These are phyloP conservation scores for Dryococelus australis DNA, from an alignment of 2,888 invertebrate genomes.

Conservation along the genomic window DNA sequence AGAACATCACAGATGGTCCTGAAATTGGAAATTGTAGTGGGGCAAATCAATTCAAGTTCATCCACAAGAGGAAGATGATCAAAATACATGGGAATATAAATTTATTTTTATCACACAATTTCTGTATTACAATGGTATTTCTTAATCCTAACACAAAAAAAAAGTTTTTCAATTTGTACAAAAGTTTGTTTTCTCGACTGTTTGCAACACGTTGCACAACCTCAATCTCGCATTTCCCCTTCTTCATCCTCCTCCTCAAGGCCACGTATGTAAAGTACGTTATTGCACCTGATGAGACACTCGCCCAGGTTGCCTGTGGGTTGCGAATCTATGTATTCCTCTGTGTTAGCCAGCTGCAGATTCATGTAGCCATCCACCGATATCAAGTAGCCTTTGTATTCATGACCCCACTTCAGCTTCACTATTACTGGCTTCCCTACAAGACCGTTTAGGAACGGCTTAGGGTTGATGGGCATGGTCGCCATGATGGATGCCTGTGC, in stretches of 20 bases:
- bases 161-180: no score
- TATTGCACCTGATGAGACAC: constrained; percentile 96
- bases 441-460: constrained; percentile 97
- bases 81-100: no score
- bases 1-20: no score
- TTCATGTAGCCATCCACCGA: constrained; percentile 99
- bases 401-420: constrained; percentile 99
- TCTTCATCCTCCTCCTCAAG: constrained; percentile 97
- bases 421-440: constrained; percentile 98
- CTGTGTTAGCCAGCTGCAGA: constrained; percentile 95
- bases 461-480: constrained; percentile 97
- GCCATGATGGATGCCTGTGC: constrained; percentile 64
- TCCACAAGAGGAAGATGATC: no score
- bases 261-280: constrained; percentile 93
- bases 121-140: no score
- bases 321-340: constrained; percentile 94
- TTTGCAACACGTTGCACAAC: no score
- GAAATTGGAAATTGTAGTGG: no score
- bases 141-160: no score
- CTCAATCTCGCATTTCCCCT: constrained; percentile 89
- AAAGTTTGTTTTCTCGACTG: no score
- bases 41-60: no score
- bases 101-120: no score
- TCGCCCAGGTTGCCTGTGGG: constrained; percentile 95
- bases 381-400: constrained; percentile 97